phyloP scores from a whole-genome alignment of 2,797 vertebrate species.

The Meriones psammophilus region DNA sequence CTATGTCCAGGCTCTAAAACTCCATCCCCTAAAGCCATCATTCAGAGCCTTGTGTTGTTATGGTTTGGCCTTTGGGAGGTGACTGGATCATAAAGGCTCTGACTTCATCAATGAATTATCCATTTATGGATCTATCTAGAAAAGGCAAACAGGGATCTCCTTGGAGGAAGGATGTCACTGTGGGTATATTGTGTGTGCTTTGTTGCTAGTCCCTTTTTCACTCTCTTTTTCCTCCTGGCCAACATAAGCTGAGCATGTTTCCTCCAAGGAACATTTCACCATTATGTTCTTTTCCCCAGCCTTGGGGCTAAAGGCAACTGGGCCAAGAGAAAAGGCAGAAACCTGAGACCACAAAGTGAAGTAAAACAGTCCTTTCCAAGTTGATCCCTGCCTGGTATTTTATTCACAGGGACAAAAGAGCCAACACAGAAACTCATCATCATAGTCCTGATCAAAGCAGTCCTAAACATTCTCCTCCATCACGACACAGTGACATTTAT shows the following conservation, averaged over 20 bases:
- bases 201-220: neutral
- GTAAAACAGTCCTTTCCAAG: neutral
- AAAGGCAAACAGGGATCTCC: neutral
- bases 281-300: neutral
- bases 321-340: neutral
- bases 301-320: neutral
- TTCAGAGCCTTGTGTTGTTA: neutral
- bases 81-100: neutral
- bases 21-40: neutral
- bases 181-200: neutral
- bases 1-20: neutral
- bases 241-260: neutral
- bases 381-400: too few relatives aligned
- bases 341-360: neutral
- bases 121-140: neutral
- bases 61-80: neutral
- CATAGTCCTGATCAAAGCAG: neutral
- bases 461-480: constrained; percentile 1
- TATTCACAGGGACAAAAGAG: neutral
- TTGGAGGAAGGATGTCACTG: neutral
- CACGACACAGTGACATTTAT: neutral
- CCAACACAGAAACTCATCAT: neutral
- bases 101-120: neutral
- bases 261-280: neutral
- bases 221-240: neutral